phyloP scores from a whole-genome alignment of 2,113 vertebrate species.

The Cryptoleucopteryx plumbea region DNA sequence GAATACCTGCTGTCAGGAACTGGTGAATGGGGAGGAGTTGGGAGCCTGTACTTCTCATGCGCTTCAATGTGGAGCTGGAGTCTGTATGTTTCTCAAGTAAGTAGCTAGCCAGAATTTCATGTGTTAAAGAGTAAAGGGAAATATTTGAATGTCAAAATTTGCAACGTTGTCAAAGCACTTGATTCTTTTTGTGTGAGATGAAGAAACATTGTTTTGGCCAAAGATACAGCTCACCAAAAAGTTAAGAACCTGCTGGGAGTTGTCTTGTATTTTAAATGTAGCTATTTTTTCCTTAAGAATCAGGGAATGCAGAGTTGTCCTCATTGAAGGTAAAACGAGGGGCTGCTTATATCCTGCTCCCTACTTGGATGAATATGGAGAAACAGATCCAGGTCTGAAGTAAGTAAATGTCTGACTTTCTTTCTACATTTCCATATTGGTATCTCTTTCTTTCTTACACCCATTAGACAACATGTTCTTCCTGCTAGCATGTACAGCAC shows the following conservation, averaged over 20 bases:
- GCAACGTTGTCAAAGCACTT: neutral
- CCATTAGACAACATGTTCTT: neutral
- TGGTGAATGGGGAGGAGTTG: slow-evolving; percentile 88
- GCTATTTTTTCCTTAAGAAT: slow-evolving; percentile 77
- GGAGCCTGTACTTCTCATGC: slow-evolving; percentile 94
- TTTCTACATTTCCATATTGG: neutral
- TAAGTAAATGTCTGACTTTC: slow-evolving; percentile 65
- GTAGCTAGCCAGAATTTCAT: neutral
- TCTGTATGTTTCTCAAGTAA: slow-evolving; percentile 96
- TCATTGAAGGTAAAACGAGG: slow-evolving; percentile 92
- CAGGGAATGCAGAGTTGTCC: slow-evolving; percentile 91
- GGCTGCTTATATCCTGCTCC: slow-evolving; percentile 92
- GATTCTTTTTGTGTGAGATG: neutral
- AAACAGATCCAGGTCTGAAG: slow-evolving; percentile 93
- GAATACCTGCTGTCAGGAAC: slow-evolving; percentile 89
- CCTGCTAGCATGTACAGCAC: neutral
- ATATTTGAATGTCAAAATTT: neutral
- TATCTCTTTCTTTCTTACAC: neutral
- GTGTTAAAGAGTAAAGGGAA: neutral
- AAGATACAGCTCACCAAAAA: neutral
- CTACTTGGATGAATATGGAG: slow-evolving; percentile 97
- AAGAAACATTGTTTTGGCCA: neutral
- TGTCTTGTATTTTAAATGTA: neutral
- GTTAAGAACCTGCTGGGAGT: neutral
- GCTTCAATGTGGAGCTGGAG: slow-evolving; percentile 89